phyloP scores from a whole-genome alignment of 2,888 invertebrate genomes.

The Bimastos eiseni region DNA sequence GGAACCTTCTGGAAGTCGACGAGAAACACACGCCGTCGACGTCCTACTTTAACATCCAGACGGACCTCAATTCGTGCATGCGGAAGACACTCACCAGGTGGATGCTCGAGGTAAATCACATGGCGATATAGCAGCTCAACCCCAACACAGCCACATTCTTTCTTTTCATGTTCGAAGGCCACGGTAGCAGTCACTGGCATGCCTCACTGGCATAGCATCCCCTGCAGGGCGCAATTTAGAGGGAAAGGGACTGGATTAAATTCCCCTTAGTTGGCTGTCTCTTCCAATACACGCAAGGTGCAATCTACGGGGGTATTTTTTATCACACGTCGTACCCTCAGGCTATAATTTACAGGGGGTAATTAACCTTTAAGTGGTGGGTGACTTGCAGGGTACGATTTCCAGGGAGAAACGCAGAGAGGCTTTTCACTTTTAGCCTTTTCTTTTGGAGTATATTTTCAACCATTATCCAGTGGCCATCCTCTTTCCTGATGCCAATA shows the following conservation, averaged over 20 bases:
- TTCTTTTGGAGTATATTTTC: too few species aligned
- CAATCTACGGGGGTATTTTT: too few species aligned
- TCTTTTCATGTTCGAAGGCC: neutral
- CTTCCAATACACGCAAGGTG: neutral
- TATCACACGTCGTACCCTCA: too few species aligned
- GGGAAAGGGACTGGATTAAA: neutral
- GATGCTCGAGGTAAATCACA: slow-evolving; percentile 86
- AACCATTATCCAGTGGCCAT: too few species aligned
- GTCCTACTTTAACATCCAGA: slow-evolving; percentile 83
- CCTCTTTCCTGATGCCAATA: too few species aligned
- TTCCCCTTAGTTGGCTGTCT: neutral
- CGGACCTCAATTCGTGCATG: slow-evolving; percentile 86
- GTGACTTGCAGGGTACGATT: neutral
- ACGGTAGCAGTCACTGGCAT: neutral
- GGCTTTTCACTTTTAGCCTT: too few species aligned
- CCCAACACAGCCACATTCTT: neutral
- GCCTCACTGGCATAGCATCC: neutral
- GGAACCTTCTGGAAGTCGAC: slow-evolving; percentile 79
- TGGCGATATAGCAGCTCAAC: neutral
- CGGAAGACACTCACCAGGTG: slow-evolving; percentile 89
- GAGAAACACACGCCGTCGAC: slow-evolving; percentile 74
- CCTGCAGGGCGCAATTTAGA: neutral
- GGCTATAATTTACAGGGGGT: too few species aligned
- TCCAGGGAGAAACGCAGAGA: neutral
- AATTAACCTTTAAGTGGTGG: too few species aligned